phyloP scores from a whole-genome alignment of 92 coral and sea anemone genomes.

The Heliopora coerulea region DNA sequence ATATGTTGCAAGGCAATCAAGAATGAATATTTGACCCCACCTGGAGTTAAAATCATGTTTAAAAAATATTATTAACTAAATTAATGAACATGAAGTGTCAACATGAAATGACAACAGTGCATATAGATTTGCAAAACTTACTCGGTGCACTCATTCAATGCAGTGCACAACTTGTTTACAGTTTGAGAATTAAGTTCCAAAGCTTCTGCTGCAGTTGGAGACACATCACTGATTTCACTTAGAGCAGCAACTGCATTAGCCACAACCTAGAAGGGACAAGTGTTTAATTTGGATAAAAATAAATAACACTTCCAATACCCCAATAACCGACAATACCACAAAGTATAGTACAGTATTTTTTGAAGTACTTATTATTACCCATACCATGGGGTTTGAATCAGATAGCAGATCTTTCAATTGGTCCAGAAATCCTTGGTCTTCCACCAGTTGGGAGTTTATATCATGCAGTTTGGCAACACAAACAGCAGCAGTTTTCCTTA shows the following conservation, averaged over 20 bases:
- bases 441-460: constrained; percentile 91
- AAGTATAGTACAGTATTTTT: neutral
- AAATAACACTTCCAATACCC: no score
- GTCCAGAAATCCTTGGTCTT: constrained; percentile 95
- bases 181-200: constrained; percentile 98
- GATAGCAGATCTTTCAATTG: constrained; percentile 87
- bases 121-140: constrained; percentile 47
- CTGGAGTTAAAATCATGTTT: constrained; percentile 26
- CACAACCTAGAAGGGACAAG: constrained; percentile 65
- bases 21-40: constrained; percentile 99
- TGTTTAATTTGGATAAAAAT: neutral
- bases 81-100: neutral
- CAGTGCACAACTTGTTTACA: constrained; percentile 91
- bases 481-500: constrained; percentile 97
- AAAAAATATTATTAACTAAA: neutral
- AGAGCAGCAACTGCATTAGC: constrained; percentile 99
- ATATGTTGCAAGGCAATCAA: constrained; percentile 93
- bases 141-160: constrained; percentile 99
- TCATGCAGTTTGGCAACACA: constrained; percentile 99
- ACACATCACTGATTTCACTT: constrained; percentile 90
- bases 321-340: no score
- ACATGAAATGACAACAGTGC: neutral
- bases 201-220: constrained; percentile 94
- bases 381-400: constrained; percentile 98
- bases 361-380: neutral